These are phyloP conservation scores for Slavum lentiscoides DNA, from an alignment of 2,888 invertebrate genomes.

Conservation along the genomic window DNA sequence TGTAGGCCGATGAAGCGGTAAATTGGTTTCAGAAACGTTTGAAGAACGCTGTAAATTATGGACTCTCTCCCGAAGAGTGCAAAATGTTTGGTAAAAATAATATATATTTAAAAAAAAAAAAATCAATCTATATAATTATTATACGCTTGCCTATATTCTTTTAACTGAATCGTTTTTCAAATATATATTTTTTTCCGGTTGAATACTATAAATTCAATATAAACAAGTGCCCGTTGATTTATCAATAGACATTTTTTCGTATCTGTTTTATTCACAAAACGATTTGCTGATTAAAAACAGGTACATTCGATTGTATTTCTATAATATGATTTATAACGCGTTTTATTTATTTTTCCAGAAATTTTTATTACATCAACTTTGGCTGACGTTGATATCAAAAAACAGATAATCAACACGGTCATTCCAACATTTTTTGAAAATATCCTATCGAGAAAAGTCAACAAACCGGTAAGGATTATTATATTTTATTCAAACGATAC, in stretches of 20 bases:
- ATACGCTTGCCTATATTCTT: no score
- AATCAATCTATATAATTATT: no score
- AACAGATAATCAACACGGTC: constrained; percentile 20
- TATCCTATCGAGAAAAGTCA: constrained; percentile 26
- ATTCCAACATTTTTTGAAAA: constrained; percentile 46
- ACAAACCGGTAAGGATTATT: constrained; percentile 31
- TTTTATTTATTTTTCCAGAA: constrained; percentile 16
- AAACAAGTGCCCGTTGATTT: no score
- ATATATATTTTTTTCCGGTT: no score
- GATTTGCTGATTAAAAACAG: no score
- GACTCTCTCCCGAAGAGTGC: constrained; percentile 28
- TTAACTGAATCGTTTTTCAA: no score
- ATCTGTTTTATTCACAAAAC: no score
- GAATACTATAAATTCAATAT: no score
- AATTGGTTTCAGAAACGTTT: constrained; percentile 42
- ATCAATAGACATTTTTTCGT: no score
- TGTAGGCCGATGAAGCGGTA: constrained; percentile 32
- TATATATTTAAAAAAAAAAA: no score
- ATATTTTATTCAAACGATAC: not conserved
- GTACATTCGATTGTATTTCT: no score
- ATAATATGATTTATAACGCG: no score
- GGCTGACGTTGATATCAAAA: constrained; percentile 40
- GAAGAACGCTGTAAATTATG: constrained; percentile 30
- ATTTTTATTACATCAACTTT: constrained; percentile 46
- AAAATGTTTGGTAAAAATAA: constrained; percentile 32